A percentile compares a stretch with the other conserved stretches of the same genome.
Conservation (phyloP, 2,888 invertebrate genomes). For the Tuberolachnus salignus region DNA sequence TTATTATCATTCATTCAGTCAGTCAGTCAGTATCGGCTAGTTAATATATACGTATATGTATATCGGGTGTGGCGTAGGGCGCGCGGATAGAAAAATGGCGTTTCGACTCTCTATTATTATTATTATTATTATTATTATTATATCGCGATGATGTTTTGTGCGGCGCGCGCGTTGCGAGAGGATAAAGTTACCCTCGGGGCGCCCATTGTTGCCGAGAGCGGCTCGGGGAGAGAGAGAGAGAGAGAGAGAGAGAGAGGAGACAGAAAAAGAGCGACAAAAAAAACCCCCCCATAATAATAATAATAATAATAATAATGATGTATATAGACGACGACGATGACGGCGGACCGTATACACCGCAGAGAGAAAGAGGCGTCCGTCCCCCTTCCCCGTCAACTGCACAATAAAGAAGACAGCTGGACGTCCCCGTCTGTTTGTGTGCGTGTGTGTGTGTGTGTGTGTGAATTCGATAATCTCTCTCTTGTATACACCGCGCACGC, state of each 20-base stretch:
- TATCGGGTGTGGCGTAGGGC: neutral
- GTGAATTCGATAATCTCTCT: slow-evolving; percentile 52
- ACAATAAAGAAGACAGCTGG: slow-evolving; percentile 48
- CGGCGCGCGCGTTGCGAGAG: slow-evolving; percentile 49
- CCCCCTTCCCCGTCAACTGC: no score
- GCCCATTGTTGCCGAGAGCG: slow-evolving; percentile 14
- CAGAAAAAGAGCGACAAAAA: neutral
- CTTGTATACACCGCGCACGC: neutral
- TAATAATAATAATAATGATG: no score
- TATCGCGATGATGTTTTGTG: neutral
- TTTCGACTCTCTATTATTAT: slow-evolving; percentile 51
- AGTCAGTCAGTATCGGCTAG: slow-evolving; percentile 24
- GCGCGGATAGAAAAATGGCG: slow-evolving; percentile 50
- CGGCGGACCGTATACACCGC: neutral
- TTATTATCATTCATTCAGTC: neutral
- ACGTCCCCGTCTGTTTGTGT: neutral
- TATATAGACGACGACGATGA: no score
- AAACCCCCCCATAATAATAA: slow-evolving; percentile 11
- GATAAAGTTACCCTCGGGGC: slow-evolving; percentile 51
- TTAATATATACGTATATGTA: neutral
- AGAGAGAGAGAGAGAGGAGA: no score
- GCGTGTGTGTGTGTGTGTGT: slow-evolving; percentile 3
- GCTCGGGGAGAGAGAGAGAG: no score
- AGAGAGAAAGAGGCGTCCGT: no score
- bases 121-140: slow-evolving; percentile 9